These are phyloP conservation scores for Isurus oxyrinchus DNA, from an alignment of 2,113 vertebrate genomes.

Conservation along the genomic window DNA sequence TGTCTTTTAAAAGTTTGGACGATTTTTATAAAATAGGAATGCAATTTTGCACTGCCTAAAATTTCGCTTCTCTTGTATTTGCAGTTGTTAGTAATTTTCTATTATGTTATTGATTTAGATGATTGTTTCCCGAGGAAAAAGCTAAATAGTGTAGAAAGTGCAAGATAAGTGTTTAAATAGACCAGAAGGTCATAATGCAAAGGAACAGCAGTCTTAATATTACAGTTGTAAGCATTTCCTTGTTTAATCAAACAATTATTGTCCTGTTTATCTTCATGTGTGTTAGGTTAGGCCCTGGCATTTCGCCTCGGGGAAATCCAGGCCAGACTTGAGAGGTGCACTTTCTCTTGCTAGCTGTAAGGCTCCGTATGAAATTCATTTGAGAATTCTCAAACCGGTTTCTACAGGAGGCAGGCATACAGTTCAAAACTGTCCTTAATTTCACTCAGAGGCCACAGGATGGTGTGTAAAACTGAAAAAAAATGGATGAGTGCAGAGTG, in stretches of 20 bases:
- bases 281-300: neutral
- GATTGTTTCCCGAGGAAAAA: neutral
- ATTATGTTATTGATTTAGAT: neutral
- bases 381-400: neutral
- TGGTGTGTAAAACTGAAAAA: neutral
- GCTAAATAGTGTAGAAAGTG: neutral
- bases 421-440: neutral
- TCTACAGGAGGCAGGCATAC: neutral
- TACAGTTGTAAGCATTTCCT: neutral
- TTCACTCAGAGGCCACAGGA: neutral
- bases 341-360: neutral
- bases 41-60: neutral
- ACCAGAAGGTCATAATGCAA: neutral
- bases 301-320: neutral
- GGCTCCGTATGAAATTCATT: neutral
- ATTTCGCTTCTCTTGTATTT: neutral
- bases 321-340: neutral
- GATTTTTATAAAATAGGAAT: neutral
- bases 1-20: neutral
- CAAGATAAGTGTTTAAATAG: neutral
- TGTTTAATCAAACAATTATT: neutral
- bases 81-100: neutral
- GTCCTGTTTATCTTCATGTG: neutral
- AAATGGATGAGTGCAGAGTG: neutral
- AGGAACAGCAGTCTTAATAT: neutral